Evolutionary conservation across 2,888 invertebrate species (phyloP).

Genomic region (Drosophila prostipennis): DNA sequence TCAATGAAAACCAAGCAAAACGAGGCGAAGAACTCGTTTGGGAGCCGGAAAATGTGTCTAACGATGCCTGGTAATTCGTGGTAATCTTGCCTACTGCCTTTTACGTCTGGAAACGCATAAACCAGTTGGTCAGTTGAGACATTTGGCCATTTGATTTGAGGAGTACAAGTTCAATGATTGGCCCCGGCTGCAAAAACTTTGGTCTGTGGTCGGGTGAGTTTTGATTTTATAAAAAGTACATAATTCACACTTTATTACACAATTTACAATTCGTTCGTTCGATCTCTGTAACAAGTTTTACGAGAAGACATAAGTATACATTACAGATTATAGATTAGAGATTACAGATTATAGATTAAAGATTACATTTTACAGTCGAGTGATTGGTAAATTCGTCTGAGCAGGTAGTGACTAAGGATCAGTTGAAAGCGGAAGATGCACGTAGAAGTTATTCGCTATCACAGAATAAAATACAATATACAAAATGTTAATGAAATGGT

Average conservation of each 20-base stretch:
- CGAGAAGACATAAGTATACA: constrained; percentile 44
- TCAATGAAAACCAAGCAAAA: constrained; percentile 48
- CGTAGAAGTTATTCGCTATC: constrained; percentile 72
- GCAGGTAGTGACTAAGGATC: constrained; percentile 62
- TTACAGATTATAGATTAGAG: constrained; percentile 46
- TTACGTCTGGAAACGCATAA: constrained; percentile 53
- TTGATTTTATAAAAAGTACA: constrained; percentile 78
- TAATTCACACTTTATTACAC: constrained; percentile 75
- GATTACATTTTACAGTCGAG: constrained; percentile 44
- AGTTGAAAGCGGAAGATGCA: constrained; percentile 57
- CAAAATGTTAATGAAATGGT: constrained; percentile 64
- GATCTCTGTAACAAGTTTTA: constrained; percentile 61
- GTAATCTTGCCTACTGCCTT: constrained; percentile 40
- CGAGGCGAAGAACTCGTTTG: constrained; percentile 34
- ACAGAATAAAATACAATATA: constrained; percentile 74
- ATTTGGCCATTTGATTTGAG: constrained; percentile 43
- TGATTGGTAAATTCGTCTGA: constrained; percentile 69
- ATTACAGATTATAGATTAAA: constrained; percentile 35
- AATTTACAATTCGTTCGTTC: constrained; percentile 65
- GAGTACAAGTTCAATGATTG: constrained; percentile 70
- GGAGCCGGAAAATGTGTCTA: constrained; percentile 49
- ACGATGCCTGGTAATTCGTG: constrained; percentile 42
- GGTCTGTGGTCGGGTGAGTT: constrained; percentile 36
- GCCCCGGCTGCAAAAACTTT: constrained; percentile 26
- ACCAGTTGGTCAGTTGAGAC: constrained; percentile 62